A percentile compares a stretch with the other conserved stretches of the same genome.
These are phyloP conservation scores for Hippocampus comes DNA, from an alignment of 2,113 vertebrate species.

Conservation along the genomic window DNA sequence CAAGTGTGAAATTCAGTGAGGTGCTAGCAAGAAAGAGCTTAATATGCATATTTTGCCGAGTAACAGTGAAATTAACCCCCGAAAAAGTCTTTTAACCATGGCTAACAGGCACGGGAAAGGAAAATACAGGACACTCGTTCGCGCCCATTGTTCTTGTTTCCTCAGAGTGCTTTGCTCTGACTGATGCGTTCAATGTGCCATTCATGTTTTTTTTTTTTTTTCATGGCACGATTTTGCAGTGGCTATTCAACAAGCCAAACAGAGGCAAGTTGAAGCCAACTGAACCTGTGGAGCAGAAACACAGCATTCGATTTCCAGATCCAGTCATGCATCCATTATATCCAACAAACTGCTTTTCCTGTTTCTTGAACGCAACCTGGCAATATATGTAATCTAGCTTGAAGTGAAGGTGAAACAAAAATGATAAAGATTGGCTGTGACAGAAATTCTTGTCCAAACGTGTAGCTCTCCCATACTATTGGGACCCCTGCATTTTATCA, in stretches of 20 bases:
- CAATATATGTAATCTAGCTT: too few relatives aligned
- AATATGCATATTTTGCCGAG: slow-evolving; percentile 50
- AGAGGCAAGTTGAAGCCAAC: neutral
- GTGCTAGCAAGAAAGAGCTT: slow-evolving; percentile 46
- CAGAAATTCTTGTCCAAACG: too few relatives aligned
- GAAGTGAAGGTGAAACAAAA: too few relatives aligned
- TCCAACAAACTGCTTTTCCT: neutral
- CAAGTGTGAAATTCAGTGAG: slow-evolving; percentile 43
- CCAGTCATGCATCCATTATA: neutral
- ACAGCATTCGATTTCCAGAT: neutral
- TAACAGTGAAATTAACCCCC: slow-evolving; percentile 15
- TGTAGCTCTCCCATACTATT: too few relatives aligned
- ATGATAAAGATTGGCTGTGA: too few relatives aligned
- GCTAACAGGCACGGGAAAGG: neutral
- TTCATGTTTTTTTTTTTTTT: neutral
- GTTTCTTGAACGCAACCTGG: neutral
- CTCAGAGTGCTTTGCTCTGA: neutral
- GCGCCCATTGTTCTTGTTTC: neutral
- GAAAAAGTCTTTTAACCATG: neutral
- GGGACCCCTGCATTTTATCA: too few relatives aligned
- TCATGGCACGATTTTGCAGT: neutral
- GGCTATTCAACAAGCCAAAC: neutral
- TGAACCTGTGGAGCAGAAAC: neutral
- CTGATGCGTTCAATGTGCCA: neutral
- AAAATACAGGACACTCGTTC: neutral